Evolutionary conservation across 2,888 invertebrate species (phyloP).

Genomic region (Aromia moschata): DNA sequence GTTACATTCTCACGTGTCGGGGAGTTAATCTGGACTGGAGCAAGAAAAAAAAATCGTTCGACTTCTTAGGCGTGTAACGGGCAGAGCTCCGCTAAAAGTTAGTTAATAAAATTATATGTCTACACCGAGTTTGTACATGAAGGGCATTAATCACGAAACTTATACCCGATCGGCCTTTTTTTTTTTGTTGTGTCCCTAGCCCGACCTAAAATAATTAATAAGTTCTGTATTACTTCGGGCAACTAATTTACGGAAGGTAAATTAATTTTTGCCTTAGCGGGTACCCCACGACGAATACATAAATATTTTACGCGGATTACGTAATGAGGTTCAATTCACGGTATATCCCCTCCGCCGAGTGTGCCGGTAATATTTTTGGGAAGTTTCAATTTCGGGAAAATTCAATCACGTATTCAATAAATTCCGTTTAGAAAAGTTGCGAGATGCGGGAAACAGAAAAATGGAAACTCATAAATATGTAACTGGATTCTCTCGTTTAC

Average conservation of each 20-base stretch:
- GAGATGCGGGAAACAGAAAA: conserved; percentile 3
- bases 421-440: conserved; percentile 9
- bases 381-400: conserved; percentile 3
- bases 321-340: neutral
- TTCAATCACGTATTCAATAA: conserved; percentile 13
- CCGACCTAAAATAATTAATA: conserved; percentile 8
- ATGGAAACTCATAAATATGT: conserved; percentile 10
- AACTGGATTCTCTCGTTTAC: neutral
- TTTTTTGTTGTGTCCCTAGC: neutral
- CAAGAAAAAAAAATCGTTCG: too few species aligned
- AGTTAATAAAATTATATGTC: conserved; percentile 9
- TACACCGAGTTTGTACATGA: conserved; percentile 6
- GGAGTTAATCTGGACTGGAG: too few species aligned
- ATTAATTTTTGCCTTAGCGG: neutral
- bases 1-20: too few species aligned
- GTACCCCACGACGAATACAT: neutral
- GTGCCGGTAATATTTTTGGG: neutral
- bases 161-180: conserved; percentile 2
- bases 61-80: too few species aligned
- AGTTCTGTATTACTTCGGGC: neutral
- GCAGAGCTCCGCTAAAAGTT: too few species aligned
- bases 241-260: neutral
- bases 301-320: conserved; percentile 5
- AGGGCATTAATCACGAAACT: conserved; percentile 8
- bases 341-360: neutral